phyloP scores from a whole-genome alignment of 2,113 vertebrate species.

The Trinectes maculatus region DNA sequence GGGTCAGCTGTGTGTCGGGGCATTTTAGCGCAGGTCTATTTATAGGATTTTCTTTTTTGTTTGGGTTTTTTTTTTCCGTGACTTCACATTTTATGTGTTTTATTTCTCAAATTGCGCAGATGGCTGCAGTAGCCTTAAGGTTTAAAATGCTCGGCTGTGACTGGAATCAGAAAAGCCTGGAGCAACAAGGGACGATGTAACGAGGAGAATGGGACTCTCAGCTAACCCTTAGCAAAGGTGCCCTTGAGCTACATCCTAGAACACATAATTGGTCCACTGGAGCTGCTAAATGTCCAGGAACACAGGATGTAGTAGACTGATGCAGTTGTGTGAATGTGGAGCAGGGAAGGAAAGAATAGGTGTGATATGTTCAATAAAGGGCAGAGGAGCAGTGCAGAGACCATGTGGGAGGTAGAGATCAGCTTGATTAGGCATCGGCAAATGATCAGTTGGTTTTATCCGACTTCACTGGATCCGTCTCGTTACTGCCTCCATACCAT shows the following conservation, averaged over 20 bases:
- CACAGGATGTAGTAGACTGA: background rate
- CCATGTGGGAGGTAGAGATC: constrained; percentile 23
- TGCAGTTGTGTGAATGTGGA: constrained; percentile 11
- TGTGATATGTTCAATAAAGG: constrained; percentile 1
- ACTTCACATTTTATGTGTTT: background rate
- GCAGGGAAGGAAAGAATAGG: background rate
- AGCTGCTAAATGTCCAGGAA: background rate
- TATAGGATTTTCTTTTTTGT: background rate
- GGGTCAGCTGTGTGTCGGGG: background rate
- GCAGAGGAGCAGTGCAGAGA: constrained; percentile 14
- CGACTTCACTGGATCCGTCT: constrained; percentile 32
- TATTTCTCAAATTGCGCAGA: constrained; percentile 24
- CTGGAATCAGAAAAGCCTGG: background rate
- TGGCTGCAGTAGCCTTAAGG: constrained; percentile 28
- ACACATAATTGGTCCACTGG: constrained; percentile 1
- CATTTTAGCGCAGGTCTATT: constrained; percentile 2
- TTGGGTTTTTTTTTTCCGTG: background rate
- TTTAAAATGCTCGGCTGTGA: constrained; percentile 20
- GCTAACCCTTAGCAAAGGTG: constrained; percentile 1
- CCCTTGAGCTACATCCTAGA: constrained; percentile 7
- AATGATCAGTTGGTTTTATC: constrained; percentile 54
- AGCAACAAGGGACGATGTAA: constrained; percentile 2
- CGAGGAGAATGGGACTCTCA: background rate
- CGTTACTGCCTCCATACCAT: constrained; percentile 2
- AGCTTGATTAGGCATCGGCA: constrained; percentile 54